Conservation (phyloP, 2,113 vertebrate species). For the Cisticola juncidis region DNA sequence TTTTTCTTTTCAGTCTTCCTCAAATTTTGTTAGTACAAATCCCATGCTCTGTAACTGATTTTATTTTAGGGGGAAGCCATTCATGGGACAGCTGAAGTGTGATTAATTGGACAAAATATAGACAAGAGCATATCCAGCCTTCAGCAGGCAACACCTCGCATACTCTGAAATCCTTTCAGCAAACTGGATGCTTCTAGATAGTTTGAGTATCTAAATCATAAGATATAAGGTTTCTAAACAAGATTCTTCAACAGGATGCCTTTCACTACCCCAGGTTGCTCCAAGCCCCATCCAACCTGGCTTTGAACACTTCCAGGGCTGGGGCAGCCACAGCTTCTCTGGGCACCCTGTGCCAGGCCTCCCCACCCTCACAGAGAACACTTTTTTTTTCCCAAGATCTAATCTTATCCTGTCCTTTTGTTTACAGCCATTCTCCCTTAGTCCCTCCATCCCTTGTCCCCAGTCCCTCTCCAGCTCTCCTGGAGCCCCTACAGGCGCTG, state of each 20-base stretch:
- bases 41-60: accelerated
- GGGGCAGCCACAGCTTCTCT: not conserved
- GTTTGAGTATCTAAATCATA: not conserved
- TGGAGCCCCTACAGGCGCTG: not conserved
- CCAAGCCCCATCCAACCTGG: accelerated
- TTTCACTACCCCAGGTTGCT: accelerated
- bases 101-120: not conserved
- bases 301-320: not conserved
- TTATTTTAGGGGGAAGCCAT: not conserved
- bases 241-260: not conserved
- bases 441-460: not conserved
- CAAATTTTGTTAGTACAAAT: not conserved
- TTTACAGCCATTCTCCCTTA: not conserved
- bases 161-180: not conserved
- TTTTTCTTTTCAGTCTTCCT: not conserved
- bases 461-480: not conserved
- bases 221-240: not conserved
- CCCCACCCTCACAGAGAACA: accelerated
- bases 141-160: not conserved
- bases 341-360: not conserved
- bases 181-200: not conserved
- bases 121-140: not conserved
- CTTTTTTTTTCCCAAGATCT: not conserved
- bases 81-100: not conserved
- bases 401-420: not conserved